Percentiles rank a stretch among this genome's conserved stretches.
phyloP scores from a whole-genome alignment of 2,797 vertebrate genomes.

The Mastacembelus armatus region DNA sequence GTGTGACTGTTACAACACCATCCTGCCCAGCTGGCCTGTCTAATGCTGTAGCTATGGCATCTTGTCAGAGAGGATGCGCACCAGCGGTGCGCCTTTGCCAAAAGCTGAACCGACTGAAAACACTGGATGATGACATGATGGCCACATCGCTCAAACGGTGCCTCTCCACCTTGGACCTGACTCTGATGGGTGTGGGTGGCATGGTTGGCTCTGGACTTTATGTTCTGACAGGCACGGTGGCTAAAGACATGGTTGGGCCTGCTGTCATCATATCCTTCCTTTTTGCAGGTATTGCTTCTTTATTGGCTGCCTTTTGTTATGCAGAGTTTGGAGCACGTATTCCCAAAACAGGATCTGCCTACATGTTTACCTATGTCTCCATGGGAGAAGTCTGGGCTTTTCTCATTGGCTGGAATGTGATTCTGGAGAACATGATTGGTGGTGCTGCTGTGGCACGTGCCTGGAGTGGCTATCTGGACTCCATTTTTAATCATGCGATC shows the following conservation, averaged over 20 bases:
- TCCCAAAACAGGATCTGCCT: constrained; percentile 95
- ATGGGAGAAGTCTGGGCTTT: constrained; percentile 98
- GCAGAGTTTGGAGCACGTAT: constrained; percentile 96
- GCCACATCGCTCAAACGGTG: constrained; percentile 93
- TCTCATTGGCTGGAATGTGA: constrained; percentile 97
- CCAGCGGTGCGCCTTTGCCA: constrained; percentile 89
- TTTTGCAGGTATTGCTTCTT: constrained; percentile 90
- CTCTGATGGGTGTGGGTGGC: constrained; percentile 91
- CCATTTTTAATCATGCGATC: constrained; percentile 93
- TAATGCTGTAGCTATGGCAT: constrained; percentile 84
- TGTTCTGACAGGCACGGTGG: constrained; percentile 94
- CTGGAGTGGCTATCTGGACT: constrained; percentile 96
- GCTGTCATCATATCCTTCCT: constrained; percentile 91
- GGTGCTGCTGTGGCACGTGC: constrained; percentile 94
- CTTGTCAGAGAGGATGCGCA: constrained; percentile 81
- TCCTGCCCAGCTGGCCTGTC: constrained; percentile 44
- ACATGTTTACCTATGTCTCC: constrained; percentile 97
- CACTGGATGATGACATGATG: constrained; percentile 92
- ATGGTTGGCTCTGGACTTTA: constrained; percentile 98
- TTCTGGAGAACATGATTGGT: constrained; percentile 96
- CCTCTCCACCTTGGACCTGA: constrained; percentile 92
- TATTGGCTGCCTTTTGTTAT: constrained; percentile 95
- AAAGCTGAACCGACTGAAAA: constrained; percentile 93
- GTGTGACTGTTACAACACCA: constrained; percentile 50
- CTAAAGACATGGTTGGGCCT: constrained; percentile 92